Evolutionary conservation across 2,888 invertebrate species (phyloP).

Genomic region (Pecten maximus): DNA sequence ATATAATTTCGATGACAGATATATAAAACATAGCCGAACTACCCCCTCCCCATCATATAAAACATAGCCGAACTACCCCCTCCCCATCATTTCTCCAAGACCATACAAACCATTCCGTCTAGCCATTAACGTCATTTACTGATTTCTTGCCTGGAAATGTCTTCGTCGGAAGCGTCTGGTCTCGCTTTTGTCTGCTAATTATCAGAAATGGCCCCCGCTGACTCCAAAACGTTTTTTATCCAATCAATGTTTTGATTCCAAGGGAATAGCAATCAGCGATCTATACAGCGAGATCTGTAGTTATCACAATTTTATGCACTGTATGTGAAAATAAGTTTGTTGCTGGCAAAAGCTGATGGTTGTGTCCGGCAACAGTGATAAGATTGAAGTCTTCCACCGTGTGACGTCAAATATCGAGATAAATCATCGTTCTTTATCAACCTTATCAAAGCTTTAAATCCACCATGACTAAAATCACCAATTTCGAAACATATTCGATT

Average conservation of each 20-base stretch:
- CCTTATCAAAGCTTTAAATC: background rate
- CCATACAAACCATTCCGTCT: background rate
- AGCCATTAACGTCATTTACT: background rate
- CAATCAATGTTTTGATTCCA: slow-evolving; percentile 7
- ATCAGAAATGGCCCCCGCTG: background rate
- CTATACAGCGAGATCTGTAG: background rate
- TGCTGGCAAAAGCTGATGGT: background rate
- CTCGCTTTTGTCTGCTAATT: slow-evolving; percentile 7
- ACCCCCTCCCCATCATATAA: too few relatives aligned
- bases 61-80: too few relatives aligned
- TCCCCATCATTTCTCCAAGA: too few relatives aligned
- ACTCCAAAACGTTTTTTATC: background rate
- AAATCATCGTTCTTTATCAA: too few relatives aligned
- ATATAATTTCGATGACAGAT: too few relatives aligned
- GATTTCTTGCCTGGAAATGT: background rate
- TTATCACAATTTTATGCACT: background rate
- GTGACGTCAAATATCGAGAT: too few relatives aligned
- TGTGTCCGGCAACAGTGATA: too few relatives aligned
- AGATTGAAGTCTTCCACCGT: too few relatives aligned
- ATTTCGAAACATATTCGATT: background rate
- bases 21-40: too few relatives aligned
- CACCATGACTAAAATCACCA: background rate
- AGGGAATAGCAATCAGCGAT: background rate
- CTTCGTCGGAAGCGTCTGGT: background rate
- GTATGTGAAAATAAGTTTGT: background rate